Evolutionary conservation across 1,140 invertebrate species (phyloP).

Genomic region (Aphelenchoides fujianensis): DNA sequence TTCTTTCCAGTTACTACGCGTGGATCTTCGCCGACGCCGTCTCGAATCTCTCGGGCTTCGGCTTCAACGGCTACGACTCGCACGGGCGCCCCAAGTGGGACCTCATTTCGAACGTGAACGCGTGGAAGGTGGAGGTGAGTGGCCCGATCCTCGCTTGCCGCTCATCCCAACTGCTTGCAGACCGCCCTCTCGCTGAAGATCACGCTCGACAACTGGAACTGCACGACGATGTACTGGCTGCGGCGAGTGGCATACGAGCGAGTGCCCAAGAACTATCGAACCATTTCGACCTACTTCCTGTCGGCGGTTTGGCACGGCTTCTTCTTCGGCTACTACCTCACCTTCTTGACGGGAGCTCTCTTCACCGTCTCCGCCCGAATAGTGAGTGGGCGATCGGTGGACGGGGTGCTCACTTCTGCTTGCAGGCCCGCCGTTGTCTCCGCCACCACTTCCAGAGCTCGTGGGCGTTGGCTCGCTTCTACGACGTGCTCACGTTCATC

Average conservation of each 20-base stretch:
- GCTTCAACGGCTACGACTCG: constrained; percentile 67
- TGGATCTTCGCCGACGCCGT: constrained; percentile 75
- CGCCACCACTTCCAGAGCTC: constrained; percentile 42
- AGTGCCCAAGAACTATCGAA: constrained; percentile 67
- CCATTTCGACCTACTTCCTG: constrained; percentile 75
- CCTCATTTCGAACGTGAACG: constrained; percentile 84
- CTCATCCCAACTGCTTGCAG: constrained; percentile 26
- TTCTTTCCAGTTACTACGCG: too few species aligned
- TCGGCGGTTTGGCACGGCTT: constrained; percentile 88
- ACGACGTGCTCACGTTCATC: constrained; percentile 43
- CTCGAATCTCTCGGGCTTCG: constrained; percentile 81
- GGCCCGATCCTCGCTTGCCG: not conserved
- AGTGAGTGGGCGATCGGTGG: constrained; percentile 65
- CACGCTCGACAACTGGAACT: constrained; percentile 84
- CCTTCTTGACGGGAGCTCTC: constrained; percentile 81
- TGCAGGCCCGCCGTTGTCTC: constrained; percentile 40
- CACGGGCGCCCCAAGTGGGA: constrained; percentile 77
- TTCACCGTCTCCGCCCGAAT: constrained; percentile 79
- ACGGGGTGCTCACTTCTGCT: not conserved
- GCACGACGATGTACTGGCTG: constrained; percentile 77
- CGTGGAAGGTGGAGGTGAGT: constrained; percentile 80
- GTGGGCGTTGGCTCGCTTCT: constrained; percentile 16
- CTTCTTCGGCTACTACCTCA: constrained; percentile 79
- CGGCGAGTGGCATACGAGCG: constrained; percentile 81
- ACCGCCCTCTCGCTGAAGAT: constrained; percentile 47